Evolutionary conservation across 2,797 vertebrate species (phyloP), one percentile per base, ranked within the genome.

Genomic region (Lutjanus argentimaculatus): DNA sequence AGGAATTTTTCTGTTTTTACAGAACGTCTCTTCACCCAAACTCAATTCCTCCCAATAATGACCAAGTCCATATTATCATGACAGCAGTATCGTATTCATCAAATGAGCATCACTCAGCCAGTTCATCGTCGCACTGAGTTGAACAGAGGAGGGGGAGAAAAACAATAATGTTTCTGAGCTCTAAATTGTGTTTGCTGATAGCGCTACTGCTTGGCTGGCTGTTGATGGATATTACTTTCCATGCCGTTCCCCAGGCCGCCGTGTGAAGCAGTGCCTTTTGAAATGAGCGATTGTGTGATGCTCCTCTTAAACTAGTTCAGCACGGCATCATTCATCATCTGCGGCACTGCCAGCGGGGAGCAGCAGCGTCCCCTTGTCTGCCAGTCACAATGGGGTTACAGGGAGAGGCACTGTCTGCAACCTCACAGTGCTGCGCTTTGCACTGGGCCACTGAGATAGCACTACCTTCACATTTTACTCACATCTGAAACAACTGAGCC

Each of bases 201-300:
- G 92, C 86, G 49, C 92, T 88, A 67, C 91, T 93, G 93, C 93
- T 92, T 92, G 90, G 91, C 90, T 92, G 90, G 89, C 91, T 94
- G 94, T 93, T 95, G 94, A 95, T 95, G 92, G 93, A 95, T 95
- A 94, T 95, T 93, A 89, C 90, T 93, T 90, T 92, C 91, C 90
- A 69, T 87, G 90, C 86, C 59, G 57, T 86, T 94, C 91, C 91
- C 92, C 84, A 75, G 94, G 91, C 92, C 87, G 72, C 80, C 36
- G 75, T 87, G 88, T 88, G 89, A 89, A 92, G 88, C 90, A 77
- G 73, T 72, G 85, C 90, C 87, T 92, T 93, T 93, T 90, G 88
- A 93, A 93, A 92, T 93, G 91, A 95, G 92, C 88, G 77, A 93
- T 95, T 74, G 92, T 88, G 87, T 83, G 91, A 94, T 86, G 87